Evolutionary conservation across 1,140 invertebrate species (phyloP).

Genomic region (Rhopalosiphum maidis): DNA sequence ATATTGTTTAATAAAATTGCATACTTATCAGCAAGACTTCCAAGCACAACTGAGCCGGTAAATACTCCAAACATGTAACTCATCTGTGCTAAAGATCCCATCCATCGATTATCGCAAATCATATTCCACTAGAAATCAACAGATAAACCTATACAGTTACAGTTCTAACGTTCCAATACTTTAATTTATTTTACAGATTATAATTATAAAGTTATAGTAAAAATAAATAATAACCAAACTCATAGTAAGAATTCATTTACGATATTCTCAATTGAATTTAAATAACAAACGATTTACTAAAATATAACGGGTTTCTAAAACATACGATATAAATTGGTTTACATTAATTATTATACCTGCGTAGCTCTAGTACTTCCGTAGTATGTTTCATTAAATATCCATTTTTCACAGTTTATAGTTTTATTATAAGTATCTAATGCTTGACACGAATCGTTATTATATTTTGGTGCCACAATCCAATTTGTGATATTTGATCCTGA

Average conservation of each 20-base stretch:
- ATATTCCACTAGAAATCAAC: constrained; percentile 73
- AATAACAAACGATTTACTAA: not conserved
- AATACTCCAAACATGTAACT: constrained; percentile 91
- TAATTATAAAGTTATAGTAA: not conserved
- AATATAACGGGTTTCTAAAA: not conserved
- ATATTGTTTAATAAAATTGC: constrained; percentile 47
- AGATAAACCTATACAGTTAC: not conserved
- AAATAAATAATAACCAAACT: not conserved
- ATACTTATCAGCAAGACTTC: constrained; percentile 83
- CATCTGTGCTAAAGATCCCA: constrained; percentile 79
- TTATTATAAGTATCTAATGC: not conserved
- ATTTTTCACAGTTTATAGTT: constrained; percentile 37
- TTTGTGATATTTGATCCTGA: not conserved
- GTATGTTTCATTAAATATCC: constrained; percentile 25
- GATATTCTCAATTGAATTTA: not conserved
- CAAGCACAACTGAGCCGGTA: constrained; percentile 81
- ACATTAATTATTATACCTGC: constrained; percentile 3
- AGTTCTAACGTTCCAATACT: not conserved
- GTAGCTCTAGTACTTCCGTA: constrained; percentile 33
- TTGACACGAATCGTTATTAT: constrained; percentile 30
- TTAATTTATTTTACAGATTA: not conserved
- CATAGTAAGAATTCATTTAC: not conserved
- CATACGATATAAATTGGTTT: not conserved
- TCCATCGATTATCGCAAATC: constrained; percentile 82
- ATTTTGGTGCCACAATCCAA: not conserved